Conservation (phyloP, 2,113 vertebrate species). For the Brachirus orientalis region DNA sequence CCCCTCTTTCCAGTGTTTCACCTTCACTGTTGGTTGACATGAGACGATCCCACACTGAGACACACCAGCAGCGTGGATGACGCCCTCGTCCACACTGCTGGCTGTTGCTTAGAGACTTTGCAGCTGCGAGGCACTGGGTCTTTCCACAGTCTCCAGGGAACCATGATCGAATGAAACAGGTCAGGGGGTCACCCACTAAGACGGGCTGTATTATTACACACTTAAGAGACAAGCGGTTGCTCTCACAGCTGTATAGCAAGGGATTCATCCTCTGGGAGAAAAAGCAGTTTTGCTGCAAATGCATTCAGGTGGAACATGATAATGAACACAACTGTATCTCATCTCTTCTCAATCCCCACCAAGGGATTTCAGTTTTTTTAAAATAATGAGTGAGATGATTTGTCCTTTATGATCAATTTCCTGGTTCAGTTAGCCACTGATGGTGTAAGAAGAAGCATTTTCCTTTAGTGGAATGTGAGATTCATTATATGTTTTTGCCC, state of each 20-base stretch:
- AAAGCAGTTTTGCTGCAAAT: conserved; percentile 28
- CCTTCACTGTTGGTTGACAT: conserved; percentile 6
- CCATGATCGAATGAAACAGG: conserved; percentile 52
- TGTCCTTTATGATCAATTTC: conserved; percentile 59
- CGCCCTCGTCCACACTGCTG: neutral
- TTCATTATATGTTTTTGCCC: neutral
- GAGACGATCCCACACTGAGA: conserved; percentile 1
- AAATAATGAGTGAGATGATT: conserved; percentile 28
- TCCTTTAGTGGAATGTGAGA: conserved; percentile 20
- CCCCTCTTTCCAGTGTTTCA: conserved; percentile 6
- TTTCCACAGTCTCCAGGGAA: conserved; percentile 27
- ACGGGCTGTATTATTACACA: conserved; percentile 55
- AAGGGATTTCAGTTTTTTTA: conserved; percentile 14
- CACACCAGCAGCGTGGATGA: neutral
- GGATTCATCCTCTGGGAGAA: conserved; percentile 22
- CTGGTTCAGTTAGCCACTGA: conserved; percentile 34
- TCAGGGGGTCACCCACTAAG: conserved; percentile 55
- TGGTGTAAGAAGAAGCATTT: conserved; percentile 45
- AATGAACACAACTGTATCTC: conserved; percentile 59
- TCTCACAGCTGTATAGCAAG: conserved; percentile 18
- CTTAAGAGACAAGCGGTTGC: conserved; percentile 27
- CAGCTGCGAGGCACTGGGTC: conserved; percentile 37
- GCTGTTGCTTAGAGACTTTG: conserved; percentile 61
- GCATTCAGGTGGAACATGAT: conserved; percentile 46
- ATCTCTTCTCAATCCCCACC: conserved; percentile 11